phyloP scores from a whole-genome alignment of 2,797 vertebrate species.

The Gobionotothen gibberifrons region DNA sequence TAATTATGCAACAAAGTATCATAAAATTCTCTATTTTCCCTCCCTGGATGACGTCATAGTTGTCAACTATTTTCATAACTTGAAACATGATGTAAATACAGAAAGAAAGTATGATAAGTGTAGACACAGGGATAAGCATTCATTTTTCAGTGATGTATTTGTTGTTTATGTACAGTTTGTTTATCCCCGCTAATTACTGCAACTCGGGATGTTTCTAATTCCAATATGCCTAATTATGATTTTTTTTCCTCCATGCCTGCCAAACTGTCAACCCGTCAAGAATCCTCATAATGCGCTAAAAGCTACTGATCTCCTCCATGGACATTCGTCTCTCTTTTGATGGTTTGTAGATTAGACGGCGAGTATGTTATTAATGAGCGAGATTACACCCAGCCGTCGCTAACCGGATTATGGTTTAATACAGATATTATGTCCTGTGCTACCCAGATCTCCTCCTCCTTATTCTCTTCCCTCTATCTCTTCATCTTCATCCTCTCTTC shows the following conservation, averaged over 20 bases:
- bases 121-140: slow-evolving; percentile 17
- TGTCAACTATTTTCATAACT: neutral
- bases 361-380: slow-evolving; percentile 74
- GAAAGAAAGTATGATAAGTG: neutral
- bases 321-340: slow-evolving; percentile 61
- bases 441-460: slow-evolving; percentile 35
- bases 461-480: slow-evolving; percentile 28
- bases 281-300: slow-evolving; percentile 55
- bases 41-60: neutral
- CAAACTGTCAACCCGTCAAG: slow-evolving; percentile 59
- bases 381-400: slow-evolving; percentile 74
- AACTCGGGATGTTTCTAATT: slow-evolving; percentile 55
- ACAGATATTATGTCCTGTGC: slow-evolving; percentile 59
- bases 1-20: no score
- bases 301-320: slow-evolving; percentile 56
- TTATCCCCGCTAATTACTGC: slow-evolving; percentile 59
- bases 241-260: slow-evolving; percentile 27
- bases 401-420: slow-evolving; percentile 80
- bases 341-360: slow-evolving; percentile 68
- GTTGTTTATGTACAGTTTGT: slow-evolving; percentile 45
- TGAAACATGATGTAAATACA: neutral
- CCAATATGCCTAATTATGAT: slow-evolving; percentile 6
- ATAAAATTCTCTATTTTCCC: neutral
- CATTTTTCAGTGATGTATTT: slow-evolving; percentile 39
- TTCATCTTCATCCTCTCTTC: slow-evolving; percentile 21